Evolutionary conservation across 2,113 vertebrate species (phyloP), one percentile per base, ranked within the genome.

Genomic region (Perca schrenkii): DNA sequence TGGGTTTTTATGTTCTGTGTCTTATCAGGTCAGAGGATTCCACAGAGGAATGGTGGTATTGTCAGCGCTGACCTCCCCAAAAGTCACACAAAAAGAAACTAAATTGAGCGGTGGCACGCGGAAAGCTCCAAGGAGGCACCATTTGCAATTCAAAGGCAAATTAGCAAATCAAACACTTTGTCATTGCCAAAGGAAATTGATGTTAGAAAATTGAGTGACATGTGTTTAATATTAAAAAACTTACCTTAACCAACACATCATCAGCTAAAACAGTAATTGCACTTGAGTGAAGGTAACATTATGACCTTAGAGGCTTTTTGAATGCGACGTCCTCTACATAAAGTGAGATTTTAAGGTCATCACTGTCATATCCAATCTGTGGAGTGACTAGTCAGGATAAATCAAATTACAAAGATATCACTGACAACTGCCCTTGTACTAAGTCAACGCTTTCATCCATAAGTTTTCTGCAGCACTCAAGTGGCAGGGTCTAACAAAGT

Each of bases 61-160:
- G 88, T 91, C 58, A 74, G 34, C 54, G 16, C 75, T 91, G 92
- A 94, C 88, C 93, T 91, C 87, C 69, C 60, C 25, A 85, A 89
- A 93, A 93, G 89, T 91, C 84, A 74, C 77, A 84, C 87, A 83
- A 66, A 91, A 78, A 88, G 74, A 31, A 80, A 36, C 65, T 86
- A 81, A 92, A 89, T 84, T 85, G 83, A 89, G 82, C 34, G 6
- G 85, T 69, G 83, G 79, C 90, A 79, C 7, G 58, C 25, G 11
- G 56, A 82, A 80, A 70, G 61, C 87, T 88, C 90, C 77, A 71
- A 86, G 89, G 89, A 87, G 82, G 87, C 13, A 43, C 80, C 67
- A 84, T 89, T 93, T 89, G 86, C 89, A 89, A 91, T 87, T 90
- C 84, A 89, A 86, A 93, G 84, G 76, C 82, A 87, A 90, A 93